Base-by-base conservation (phyloP, 2,797 vertebrate genomes). In the Sebastes alutus region DNA sequence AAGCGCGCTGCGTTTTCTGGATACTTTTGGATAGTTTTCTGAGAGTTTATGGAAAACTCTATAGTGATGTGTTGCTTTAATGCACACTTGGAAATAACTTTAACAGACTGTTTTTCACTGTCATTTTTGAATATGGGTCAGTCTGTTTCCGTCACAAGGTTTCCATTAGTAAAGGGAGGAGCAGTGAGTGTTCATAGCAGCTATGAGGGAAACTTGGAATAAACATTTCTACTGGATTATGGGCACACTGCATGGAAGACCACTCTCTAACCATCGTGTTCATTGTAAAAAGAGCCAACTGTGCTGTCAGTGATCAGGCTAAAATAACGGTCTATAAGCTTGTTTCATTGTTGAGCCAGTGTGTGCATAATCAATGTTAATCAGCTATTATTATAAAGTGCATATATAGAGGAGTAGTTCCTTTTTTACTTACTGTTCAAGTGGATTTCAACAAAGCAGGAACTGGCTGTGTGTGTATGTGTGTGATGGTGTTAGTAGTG, bases 131-230 rank as follows among this genome's bases (percentile, higher is more conserved):
- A 79, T 77, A 30, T 74, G 65, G 82, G 64, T 82, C 78, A 84
- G 73, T 81, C 55, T 20, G 18, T 72, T 73, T 68, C 71, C 72
- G 30, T 81, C 81, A 81, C 75, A 63, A 63, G 79, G 68, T 80
- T 88, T 90, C 55, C 67, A 81, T 91, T 76, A 77, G 61, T 58
- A 8, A 30, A 75, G 77, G 81, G 80, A 82, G 84, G 85, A 58
- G 75, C 66, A 20, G 60, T 23, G 1, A 27, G 12, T 8, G 8
- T 61, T 54, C 29, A 18, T 4, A 33, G 23, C 33, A 66, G 27
- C 38, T 29, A 16, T 42, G 30, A 49, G 12, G 12, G 30, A 22
- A 68, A 67, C 4, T 58, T 20, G 10, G 25, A 56, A 59, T 52
- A 52, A 27, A 49, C 18, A 12, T 77, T 27, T 65, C 10, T 7